phyloP scores from a whole-genome alignment of 1,140 invertebrate genomes.

The Habropoda laboriosa region DNA sequence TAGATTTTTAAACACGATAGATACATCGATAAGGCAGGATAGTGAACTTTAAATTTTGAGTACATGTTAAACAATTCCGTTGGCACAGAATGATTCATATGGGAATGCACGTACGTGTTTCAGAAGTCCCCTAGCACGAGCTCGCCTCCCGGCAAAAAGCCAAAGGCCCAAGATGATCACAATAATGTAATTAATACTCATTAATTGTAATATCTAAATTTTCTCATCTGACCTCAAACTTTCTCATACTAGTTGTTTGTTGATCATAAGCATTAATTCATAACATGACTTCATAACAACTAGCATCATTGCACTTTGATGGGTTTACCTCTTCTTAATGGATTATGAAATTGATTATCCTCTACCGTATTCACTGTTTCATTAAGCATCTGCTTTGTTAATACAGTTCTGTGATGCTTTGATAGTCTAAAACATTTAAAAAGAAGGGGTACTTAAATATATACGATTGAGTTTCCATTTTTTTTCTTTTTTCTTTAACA shows the following conservation, averaged over 20 bases:
- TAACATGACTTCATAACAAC: slow-evolving; percentile 64
- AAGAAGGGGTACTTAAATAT: slow-evolving; percentile 33
- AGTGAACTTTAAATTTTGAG: slow-evolving; percentile 46
- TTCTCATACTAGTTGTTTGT: slow-evolving; percentile 70
- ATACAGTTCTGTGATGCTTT: slow-evolving; percentile 67
- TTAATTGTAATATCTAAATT: slow-evolving; percentile 76
- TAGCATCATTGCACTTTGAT: slow-evolving; percentile 59
- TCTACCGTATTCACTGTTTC: slow-evolving; percentile 40
- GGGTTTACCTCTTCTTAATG: slow-evolving; percentile 50
- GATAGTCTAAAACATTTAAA: slow-evolving; percentile 44
- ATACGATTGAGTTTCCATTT: not conserved
- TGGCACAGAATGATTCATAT: slow-evolving; percentile 72
- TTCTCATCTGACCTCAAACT: slow-evolving; percentile 68
- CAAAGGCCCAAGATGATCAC: slow-evolving; percentile 79
- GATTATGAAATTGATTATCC: slow-evolving; percentile 54
- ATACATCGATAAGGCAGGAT: not conserved
- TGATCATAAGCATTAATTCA: slow-evolving; percentile 68
- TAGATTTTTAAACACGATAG: slow-evolving; percentile 12
- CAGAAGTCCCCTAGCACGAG: slow-evolving; percentile 80
- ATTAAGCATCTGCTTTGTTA: slow-evolving; percentile 67
- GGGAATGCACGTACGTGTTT: slow-evolving; percentile 79
- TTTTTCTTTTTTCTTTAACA: slow-evolving; percentile 11
- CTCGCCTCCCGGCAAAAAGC: slow-evolving; percentile 79
- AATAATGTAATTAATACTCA: slow-evolving; percentile 81
- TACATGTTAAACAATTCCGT: slow-evolving; percentile 43